Evolutionary conservation across 2,888 invertebrate species (phyloP), one percentile per base, ranked within the genome.

Genomic region (Microplitis deprimator): DNA sequence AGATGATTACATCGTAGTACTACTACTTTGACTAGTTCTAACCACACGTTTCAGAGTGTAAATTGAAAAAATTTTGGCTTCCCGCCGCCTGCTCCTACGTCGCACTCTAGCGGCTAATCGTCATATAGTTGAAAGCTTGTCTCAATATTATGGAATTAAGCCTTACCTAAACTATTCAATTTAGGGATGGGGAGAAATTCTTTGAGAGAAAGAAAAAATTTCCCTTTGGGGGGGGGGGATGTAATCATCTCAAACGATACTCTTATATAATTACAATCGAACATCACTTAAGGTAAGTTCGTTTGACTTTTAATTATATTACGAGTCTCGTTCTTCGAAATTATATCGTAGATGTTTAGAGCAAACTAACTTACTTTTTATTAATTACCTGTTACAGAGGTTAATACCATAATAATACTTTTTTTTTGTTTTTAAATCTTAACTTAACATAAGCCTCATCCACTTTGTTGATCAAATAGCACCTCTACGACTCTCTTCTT

Each of bases 231-330:
- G 16, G 0, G 20, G 20, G 0, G 16, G 39, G 17, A 40, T 68
- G 6, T 40, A 68, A 50, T 41, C 40, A 68, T 40, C 17, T 41
- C 68, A 41, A 17, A 41, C 7, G 41, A 68, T 17, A 16, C 68
- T 40, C 40, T 41, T 40, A 40, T 68, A 68, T 40, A 68, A 68
- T 68, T 68, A 40, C 17, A 40, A 68, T 68, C 41, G 68, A 68
- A 68, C 40, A 10, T 68, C 68, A 68, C 68, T 68, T 68, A 50
- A 50, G 67, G 67, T 67, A 67, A 67, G 67, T 67, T 67, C 39
- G 67, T 67, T 67, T 67, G 13, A 67, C 39, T 39, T 67, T 38
- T 67, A 50, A 50, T 50, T 13, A 50, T 13, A 10, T 50, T 50
- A 50, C 50, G 50, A 50, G 50, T 50, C 50, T 50, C 50, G 50